These are phyloP conservation scores for Eristalis arbustorum DNA, from an alignment of 2,888 invertebrate genomes.

Conservation along the genomic window DNA sequence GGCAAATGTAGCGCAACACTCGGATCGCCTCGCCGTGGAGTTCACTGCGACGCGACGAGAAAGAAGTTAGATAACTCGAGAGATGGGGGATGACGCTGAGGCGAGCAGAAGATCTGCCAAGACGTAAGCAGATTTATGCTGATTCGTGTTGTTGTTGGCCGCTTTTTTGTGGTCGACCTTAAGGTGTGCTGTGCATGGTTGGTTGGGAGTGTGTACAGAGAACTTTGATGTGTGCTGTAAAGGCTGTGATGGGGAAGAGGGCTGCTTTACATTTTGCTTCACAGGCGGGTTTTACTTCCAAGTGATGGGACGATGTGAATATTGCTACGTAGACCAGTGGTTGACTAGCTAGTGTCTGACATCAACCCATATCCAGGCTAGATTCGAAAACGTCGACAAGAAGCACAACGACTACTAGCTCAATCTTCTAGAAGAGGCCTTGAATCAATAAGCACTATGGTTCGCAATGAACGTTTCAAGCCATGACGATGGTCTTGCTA, in stretches of 20 bases:
- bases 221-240: background rate
- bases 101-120: slow-evolving; percentile 26
- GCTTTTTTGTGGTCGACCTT: slow-evolving; percentile 16
- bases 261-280: no score
- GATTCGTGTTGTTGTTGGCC: background rate
- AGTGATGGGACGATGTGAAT: no score
- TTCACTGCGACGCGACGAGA: slow-evolving; percentile 11
- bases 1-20: slow-evolving; percentile 51
- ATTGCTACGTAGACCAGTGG: no score
- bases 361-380: no score
- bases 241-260: background rate
- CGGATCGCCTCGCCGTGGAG: slow-evolving; percentile 1
- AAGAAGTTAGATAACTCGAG: slow-evolving; percentile 11
- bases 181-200: slow-evolving; percentile 6
- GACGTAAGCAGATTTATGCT: slow-evolving; percentile 32
- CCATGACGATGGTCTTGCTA: no score
- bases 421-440: no score
- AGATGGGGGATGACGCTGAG: slow-evolving; percentile 8
- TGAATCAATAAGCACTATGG: no score
- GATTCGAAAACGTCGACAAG: no score
- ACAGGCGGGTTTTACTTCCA: no score
- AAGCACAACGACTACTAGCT: no score
- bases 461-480: no score
- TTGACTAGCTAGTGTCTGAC: no score
- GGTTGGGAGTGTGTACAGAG: background rate